Base-by-base conservation (phyloP, 2,113 vertebrate genomes). In the Eira barbara region DNA sequence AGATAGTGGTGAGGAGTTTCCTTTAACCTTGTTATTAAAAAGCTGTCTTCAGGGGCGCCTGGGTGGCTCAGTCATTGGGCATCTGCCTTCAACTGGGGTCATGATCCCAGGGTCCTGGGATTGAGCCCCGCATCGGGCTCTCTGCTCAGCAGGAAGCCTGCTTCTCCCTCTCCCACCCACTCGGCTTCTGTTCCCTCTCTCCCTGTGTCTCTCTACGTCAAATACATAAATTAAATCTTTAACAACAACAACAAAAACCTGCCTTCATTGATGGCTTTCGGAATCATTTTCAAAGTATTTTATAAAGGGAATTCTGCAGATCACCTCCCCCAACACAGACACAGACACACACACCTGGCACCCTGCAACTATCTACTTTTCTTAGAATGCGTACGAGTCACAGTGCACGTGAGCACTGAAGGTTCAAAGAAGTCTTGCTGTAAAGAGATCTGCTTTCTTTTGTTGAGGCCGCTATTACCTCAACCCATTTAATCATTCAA, bases 401-500 rank as follows among this genome's bases (percentile, higher is more conserved):
- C 52, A 73, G 3, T 7, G 55, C 34, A 59, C 0, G 0, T 0
- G 29, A 59, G 34, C 78, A 59, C 1, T 5, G 21, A 42, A 45
- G 69, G 63, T 67, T 85, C 61, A 34, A 63, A 91, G 61, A 80
- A n/a, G 23, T 52, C 47, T 89, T 61, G 1, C 36, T 78, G 42
- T 76, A 84, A 89, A 80, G 36, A 81, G 47, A 42, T 34, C 23
- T 14, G 18, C 27, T 97, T 52, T 85, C 52, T 82, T 79, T 93
- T 88, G n/a, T 39, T 88, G 88, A 74, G 74, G 45, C 21, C 21
- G 59, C 25, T 63, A 69, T 92, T 45, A 86, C 73, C 42, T 95
- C 81, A 67, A 52, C 27, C 9, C 14, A 90, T 49, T 89, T 85
- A 81, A 55, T 71, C 45, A 61, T 36, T 39, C 69, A 61, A 47